phyloP scores from a whole-genome alignment of 2,797 vertebrate genomes.

The Eleutherodactylus coqui region DNA sequence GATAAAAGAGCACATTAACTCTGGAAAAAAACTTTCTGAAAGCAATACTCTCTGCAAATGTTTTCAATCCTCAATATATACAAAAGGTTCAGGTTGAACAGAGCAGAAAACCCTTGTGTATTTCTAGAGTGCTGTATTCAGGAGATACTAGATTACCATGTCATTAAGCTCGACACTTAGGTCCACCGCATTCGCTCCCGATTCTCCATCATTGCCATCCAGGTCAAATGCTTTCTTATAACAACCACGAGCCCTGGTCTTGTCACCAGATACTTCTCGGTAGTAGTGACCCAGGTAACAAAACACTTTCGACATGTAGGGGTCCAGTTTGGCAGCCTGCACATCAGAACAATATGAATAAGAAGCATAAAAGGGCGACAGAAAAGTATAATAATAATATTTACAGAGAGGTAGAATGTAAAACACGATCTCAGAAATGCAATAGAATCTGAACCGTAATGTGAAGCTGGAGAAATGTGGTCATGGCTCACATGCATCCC shows the following conservation, averaged over 20 bases:
- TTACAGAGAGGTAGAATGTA: not conserved
- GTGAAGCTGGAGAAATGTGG: too few relatives aligned
- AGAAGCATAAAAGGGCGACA: not conserved
- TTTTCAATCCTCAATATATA: too few relatives aligned
- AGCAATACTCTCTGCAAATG: too few relatives aligned
- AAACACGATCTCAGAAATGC: not conserved
- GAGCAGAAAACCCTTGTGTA: not conserved
- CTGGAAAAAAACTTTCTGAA: too few relatives aligned
- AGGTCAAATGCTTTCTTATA: constrained; percentile 95
- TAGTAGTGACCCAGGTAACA: constrained; percentile 92
- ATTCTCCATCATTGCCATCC: constrained; percentile 82
- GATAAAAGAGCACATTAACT: too few relatives aligned
- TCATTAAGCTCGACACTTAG: constrained; percentile 89
- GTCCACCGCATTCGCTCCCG: constrained; percentile 90
- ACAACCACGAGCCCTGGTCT: constrained; percentile 88
- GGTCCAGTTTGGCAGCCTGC: constrained; percentile 93
- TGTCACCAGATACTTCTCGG: constrained; percentile 83
- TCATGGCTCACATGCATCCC: too few relatives aligned
- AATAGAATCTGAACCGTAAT: too few relatives aligned
- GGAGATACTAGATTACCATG: constrained; percentile 76
- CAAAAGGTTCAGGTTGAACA: too few relatives aligned
- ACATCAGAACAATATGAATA: constrained; percentile 36
- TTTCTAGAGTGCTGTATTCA: not conserved
- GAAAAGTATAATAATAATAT: not conserved
- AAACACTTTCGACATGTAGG: constrained; percentile 84